Evolutionary conservation across 2,797 vertebrate genomes (phyloP).

Genomic region (Platalea minor): DNA sequence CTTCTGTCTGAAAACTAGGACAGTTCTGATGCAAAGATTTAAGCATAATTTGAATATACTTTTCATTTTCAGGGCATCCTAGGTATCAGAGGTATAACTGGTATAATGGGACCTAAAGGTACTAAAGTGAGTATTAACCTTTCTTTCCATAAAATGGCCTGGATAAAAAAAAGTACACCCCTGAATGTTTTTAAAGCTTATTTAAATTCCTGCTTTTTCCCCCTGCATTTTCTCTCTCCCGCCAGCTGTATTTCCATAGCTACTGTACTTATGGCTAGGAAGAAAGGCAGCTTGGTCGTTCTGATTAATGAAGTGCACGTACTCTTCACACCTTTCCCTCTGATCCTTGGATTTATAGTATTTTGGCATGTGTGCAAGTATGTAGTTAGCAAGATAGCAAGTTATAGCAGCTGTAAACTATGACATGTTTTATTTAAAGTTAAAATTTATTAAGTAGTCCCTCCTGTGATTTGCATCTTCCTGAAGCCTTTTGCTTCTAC

Average conservation of each 20-base stretch:
- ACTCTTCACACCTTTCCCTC: not conserved
- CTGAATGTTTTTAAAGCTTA: not conserved
- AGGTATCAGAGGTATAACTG: slow-evolving; percentile 88
- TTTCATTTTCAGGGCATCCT: slow-evolving; percentile 84
- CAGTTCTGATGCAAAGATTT: not conserved
- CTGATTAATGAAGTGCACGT: not conserved
- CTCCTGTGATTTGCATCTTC: not conserved
- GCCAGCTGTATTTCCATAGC: not conserved
- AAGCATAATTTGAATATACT: not conserved
- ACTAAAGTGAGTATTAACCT: slow-evolving; percentile 80
- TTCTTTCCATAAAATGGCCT: not conserved
- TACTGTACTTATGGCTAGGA: not conserved
- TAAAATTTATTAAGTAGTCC: not conserved
- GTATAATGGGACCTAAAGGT: slow-evolving; percentile 89
- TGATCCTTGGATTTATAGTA: not conserved
- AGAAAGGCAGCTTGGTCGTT: not conserved
- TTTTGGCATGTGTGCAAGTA: not conserved
- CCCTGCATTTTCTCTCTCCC: not conserved
- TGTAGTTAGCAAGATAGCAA: not conserved
- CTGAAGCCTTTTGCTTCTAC: not conserved
- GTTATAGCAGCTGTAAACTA: not conserved
- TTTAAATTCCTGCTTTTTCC: not conserved
- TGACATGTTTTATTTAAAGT: not conserved
- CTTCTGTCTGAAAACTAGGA: not conserved
- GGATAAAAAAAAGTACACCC: not conserved